Base-by-base conservation (phyloP, 1,140 invertebrate species). In the Conus betulinus region DNA sequence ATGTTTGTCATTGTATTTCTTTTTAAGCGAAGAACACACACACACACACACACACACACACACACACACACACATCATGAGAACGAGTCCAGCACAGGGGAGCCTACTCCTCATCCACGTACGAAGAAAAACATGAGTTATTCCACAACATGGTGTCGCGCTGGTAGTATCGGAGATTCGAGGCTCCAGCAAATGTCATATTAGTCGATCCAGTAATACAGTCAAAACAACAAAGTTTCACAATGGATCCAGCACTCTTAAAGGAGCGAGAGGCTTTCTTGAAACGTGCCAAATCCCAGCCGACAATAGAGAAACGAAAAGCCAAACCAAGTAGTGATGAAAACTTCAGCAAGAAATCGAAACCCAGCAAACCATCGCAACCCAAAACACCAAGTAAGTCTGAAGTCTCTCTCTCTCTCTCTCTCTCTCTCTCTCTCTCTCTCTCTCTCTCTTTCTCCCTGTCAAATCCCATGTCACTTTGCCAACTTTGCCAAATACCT, bases 231-330 rank as follows among this genome's bases (percentile, higher is more conserved):
- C 13, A 74, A n/a, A 74, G 7, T 78, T 27, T 39, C 76, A 78
- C 0, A 15, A 99, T 99, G 98, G 98, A 99, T 97, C 98, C 98
- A 90, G 97, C 98, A 83, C 95, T 99, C 60, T 95, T 99, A 79
- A 97, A 97, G 92, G 98, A 99, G 95, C 96, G 98, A 90, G 98
- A 99, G 93, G 96, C 97, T 81, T 99, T 99, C 94, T 98, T 98
- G 94, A 98, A 98, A 94, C 96, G 97, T 95, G 98, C 98, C 88
- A 96, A 98, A 91, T 96, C 97, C n/a, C 98, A 97, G 86, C 98
- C 98, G 88, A 97, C 97, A 79, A 92, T 94, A 57, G 93, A 94
- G 71, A 94, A 93, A 90, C 94, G 98, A 98, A 94, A 98, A 97
- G 93, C 98, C 97, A 94, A 97, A 97, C 91, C 93, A 83, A 92